A percentile compares a stretch with the other conserved stretches of the same genome.
Evolutionary conservation across 2,113 vertebrate genomes (phyloP).

Genomic region (Halichoerus grypus): DNA sequence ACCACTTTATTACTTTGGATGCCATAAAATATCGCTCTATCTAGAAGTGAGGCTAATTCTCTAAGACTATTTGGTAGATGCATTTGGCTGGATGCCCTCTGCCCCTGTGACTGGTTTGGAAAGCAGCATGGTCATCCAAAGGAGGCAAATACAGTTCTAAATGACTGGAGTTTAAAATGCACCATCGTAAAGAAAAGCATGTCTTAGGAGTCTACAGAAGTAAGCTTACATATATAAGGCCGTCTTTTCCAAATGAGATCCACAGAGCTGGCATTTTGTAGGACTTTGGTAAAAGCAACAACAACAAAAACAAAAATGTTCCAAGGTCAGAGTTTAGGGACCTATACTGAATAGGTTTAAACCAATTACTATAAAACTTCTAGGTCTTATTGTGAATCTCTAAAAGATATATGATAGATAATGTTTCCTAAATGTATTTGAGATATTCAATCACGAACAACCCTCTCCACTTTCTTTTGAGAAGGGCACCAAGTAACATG

Average conservation of each 20-base stretch:
- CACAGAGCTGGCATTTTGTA: neutral
- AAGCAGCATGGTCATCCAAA: neutral
- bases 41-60: conserved; percentile 58
- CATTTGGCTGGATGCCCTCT: neutral
- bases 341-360: neutral
- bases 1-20: conserved; percentile 28
- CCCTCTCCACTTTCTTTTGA: neutral
- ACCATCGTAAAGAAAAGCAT: neutral
- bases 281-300: neutral
- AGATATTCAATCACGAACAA: neutral
- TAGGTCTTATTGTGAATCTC: neutral
- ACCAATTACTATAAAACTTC: neutral
- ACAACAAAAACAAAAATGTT: neutral
- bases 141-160: neutral
- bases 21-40: conserved; percentile 55
- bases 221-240: neutral
- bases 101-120: neutral
- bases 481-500: neutral
- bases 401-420: neutral
- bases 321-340: neutral
- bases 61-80: neutral
- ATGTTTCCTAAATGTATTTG: neutral
- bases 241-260: neutral
- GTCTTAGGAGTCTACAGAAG: neutral
- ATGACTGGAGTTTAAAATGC: neutral